A percentile compares a stretch with the other conserved stretches of the same genome.
Evolutionary conservation across 2,113 vertebrate genomes (phyloP).

Genomic region (Stigmatopora nigra): DNA sequence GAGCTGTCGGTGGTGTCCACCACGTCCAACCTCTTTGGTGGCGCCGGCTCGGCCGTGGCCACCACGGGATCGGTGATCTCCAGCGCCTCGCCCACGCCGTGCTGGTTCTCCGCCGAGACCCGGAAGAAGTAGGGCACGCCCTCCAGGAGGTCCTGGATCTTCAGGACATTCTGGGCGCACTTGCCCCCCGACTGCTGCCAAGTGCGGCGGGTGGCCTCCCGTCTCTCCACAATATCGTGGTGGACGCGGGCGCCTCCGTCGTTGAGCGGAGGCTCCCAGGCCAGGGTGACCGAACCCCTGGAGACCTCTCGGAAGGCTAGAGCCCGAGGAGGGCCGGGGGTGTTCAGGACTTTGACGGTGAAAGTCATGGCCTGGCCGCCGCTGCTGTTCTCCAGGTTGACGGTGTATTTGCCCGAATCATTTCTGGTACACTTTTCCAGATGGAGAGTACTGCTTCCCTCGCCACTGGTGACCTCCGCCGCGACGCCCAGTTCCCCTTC

Average conservation of each 20-base stretch:
- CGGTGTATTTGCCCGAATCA: constrained; percentile 88
- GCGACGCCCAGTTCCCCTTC: constrained; percentile 81
- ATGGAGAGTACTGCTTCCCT: constrained; percentile 80
- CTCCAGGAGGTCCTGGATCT: constrained; percentile 82
- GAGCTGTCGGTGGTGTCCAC: constrained; percentile 90
- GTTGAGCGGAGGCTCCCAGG: constrained; percentile 85
- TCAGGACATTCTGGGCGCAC: constrained; percentile 77
- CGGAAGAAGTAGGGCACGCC: constrained; percentile 91
- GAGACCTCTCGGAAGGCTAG: constrained; percentile 84
- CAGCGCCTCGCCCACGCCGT: constrained; percentile 85
- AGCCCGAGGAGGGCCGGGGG: constrained; percentile 84
- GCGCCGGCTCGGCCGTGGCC: constrained; percentile 89
- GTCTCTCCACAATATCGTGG: constrained; percentile 88
- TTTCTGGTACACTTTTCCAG: constrained; percentile 90
- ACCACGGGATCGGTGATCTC: constrained; percentile 84
- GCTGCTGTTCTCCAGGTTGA: constrained; percentile 86
- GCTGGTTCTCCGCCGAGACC: constrained; percentile 91
- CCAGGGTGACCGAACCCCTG: constrained; percentile 79
- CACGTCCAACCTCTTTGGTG: constrained; percentile 87
- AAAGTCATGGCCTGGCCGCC: constrained; percentile 84
- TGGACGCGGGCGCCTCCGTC: constrained; percentile 91
- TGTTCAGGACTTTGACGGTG: constrained; percentile 88
- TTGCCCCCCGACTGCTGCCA: constrained; percentile 89
- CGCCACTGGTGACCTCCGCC: constrained; percentile 81
- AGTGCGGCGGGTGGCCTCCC: constrained; percentile 91